Base-by-base conservation (phyloP, 2,888 invertebrate genomes). In the Acanthopleura granulata region DNA sequence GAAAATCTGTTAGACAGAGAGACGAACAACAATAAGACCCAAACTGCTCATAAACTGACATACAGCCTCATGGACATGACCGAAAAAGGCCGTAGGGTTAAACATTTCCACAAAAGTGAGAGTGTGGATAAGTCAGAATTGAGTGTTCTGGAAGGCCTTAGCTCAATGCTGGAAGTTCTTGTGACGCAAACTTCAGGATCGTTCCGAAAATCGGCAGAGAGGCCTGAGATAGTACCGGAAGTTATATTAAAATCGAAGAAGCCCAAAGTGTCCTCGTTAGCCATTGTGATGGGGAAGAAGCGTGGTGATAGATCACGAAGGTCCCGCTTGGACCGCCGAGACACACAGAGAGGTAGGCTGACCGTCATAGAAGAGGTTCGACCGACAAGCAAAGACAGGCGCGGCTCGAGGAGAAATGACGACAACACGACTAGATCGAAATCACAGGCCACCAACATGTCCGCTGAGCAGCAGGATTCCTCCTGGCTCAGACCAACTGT, bases 111-210 rank as follows among this genome's bases (percentile, higher is more conserved):
- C 22, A 77, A 81, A 40, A 84, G 84, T 70, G 77, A 83, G 72
- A 14, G 78, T 81, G 70, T 81, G 81, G 73, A 78, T 77, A 62
- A 78, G 80, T 57, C 75, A 81, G 30, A 82, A 80, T 18, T 81
- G 78, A 40, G 57, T 22, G 73, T 51, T 12, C 73, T 66, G 49
- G 70, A 73, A 6, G 73, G 69, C 22, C 66, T 87, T 11, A 78
- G 77, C 49, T 76, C 80, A 25, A 80, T 87, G 77, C 82, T 86
- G 83, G 82, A 81, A 50, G 80, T 81, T 70, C 77, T 86, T 49
- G 78, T 84, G 0, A 79, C 85, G 18, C 86, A 87, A 66, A 77
- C 83, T 51, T 81, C 85, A 22, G 76, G 79, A 40, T 86, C 87
- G n/a, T 87, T 83, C 76, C 78, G 87, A 27, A 72, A 72, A 72